Evolutionary conservation across 2,113 vertebrate species (phyloP), one percentile per base, ranked within the genome.

Genomic region (Istiophorus platypterus): DNA sequence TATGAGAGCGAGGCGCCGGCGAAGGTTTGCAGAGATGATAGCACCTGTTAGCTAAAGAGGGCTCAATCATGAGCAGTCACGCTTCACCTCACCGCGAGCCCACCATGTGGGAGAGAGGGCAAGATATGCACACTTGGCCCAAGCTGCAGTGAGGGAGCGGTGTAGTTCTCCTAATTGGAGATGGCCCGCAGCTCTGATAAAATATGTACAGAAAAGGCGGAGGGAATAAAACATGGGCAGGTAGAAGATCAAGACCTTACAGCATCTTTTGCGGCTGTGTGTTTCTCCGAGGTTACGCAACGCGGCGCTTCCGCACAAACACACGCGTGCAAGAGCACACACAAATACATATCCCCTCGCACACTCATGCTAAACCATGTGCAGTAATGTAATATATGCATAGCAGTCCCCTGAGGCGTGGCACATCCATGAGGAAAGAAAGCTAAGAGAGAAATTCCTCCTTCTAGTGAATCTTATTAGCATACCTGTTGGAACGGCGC

Each of bases 11-110:
- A 58, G 76, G 47, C n/a, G 26, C 34, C 4, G 20, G 51, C 27
- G 3, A 62, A 77, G 78, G 72, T 89, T 90, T 85, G 73, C 84
- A 49, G 51, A 77, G 81, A 83, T 87, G 82, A 92, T 89, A 66
- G 74, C 88, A 87, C 76, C 87, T 90, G 85, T 91, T 93, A 90
- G 82, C 79, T 74, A 84, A 89, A 86, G 81, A 88, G 62, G 82
- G 77, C 80, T 90, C 84, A 84, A 87, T 91, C 86, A 86, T 78
- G 85, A 86, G 59, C 74, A 66, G 92, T 91, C 90, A 85, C 85
- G 82, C 84, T 69, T 86, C 75, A 58, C 70, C 73, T 85, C 80
- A 22, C 74, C 27, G 75, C 1, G 62, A 82, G 80, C 76, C 26
- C 70, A 41, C 66, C 69, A 39, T 81, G 85, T 71, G 81, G 73